Base-by-base conservation (phyloP, 1,140 invertebrate species). In the Philopotamus ludificatus region DNA sequence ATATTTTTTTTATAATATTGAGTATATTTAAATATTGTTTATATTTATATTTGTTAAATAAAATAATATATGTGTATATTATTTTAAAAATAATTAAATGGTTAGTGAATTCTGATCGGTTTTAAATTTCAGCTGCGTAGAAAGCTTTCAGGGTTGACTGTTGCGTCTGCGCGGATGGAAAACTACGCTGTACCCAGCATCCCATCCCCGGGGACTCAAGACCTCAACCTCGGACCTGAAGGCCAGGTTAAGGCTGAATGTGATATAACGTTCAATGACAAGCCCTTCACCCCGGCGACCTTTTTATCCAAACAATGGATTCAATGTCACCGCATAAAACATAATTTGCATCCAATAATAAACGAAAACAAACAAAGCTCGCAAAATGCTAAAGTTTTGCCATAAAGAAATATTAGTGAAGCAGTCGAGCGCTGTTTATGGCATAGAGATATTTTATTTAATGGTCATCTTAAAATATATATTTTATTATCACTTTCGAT, bases 111-210 rank as follows among this genome's bases (percentile, higher is more conserved):
- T 4, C 28, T 34, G 28, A 7, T 34, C 28, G 28, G 12, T 34
- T 58, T 20, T n/a, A 25, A 16, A 26, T 60, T 28, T 42, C 21
- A 25, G 23, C 57, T 60, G 57, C 57, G 57, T 60, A 60, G 57
- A 60, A 60, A 25, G 42, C 39, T 22, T 7, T 26, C 22, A 20
- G 34, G 54, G 54, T 9, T 12, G 53, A 20, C 12, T 10, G 1
- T 44, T 47, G 57, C 55, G 55, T 20, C 55, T 58, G 55, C 55
- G 55, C 57, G 57, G 28, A 26, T 58, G 54, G 54, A 58, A 58
- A 58, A 58, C 16, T 58, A 16, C 54, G 20, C 7, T 12, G 54
- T 2, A 28, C 18, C 4, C 44, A 47, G 57, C 28, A 21, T 45
- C 21, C 22, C 15, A 23, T 8, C 51, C 21, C 44, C 15, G 22